Conservation (phyloP, 2,797 vertebrate genomes). For the Eutrigla gurnardus region DNA sequence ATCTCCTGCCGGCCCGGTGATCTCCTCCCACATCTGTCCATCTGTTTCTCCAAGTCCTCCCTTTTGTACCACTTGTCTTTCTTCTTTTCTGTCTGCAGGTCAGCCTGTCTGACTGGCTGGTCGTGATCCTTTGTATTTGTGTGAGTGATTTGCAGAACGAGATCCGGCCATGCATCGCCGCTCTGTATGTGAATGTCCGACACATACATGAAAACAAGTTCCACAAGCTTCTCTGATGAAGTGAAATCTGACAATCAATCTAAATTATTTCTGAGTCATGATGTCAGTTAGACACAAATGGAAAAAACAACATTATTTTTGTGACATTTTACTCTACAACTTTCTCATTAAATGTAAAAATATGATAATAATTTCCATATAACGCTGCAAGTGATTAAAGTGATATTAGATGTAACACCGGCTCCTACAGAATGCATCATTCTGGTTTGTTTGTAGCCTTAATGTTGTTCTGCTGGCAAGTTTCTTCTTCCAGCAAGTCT, state of each 20-base stretch:
- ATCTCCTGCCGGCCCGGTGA: slow-evolving; percentile 28
- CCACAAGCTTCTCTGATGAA: slow-evolving; percentile 25
- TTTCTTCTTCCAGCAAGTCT: not conserved
- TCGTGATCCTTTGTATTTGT: slow-evolving; percentile 53
- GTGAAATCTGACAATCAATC: slow-evolving; percentile 31
- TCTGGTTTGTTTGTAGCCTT: not conserved
- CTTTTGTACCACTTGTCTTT: slow-evolving; percentile 26
- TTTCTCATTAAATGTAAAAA: not conserved
- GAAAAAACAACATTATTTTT: not conserved
- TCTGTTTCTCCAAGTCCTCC: slow-evolving; percentile 31
- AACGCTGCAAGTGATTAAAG: not conserved
- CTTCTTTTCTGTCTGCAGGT: slow-evolving; percentile 44
- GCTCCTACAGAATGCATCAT: not conserved
- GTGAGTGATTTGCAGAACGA: slow-evolving; percentile 16
- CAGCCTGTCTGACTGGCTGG: slow-evolving; percentile 34
- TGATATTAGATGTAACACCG: not conserved
- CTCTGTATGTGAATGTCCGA: not conserved
- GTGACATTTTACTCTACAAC: not conserved
- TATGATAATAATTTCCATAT: not conserved
- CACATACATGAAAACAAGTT: not conserved
- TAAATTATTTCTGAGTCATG: slow-evolving; percentile 4
- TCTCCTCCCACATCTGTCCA: slow-evolving; percentile 44
- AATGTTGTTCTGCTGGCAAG: not conserved
- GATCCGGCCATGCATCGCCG: slow-evolving; percentile 1
- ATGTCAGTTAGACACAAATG: slow-evolving; percentile 17